Conservation (phyloP, 2,797 vertebrate species). For the Schizopygopsis pylzovi region DNA sequence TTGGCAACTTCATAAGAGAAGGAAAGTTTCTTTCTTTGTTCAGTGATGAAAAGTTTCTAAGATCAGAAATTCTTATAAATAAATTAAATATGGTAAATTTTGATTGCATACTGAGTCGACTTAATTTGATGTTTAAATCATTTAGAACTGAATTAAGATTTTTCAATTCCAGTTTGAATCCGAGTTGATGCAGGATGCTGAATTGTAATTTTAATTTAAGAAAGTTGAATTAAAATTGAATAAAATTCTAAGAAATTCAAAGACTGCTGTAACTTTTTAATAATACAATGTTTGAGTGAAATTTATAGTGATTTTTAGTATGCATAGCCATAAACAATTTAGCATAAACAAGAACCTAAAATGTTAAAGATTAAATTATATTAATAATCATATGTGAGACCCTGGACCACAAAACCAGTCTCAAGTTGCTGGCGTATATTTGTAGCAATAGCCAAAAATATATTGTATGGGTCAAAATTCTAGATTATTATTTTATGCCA, state of each 20-base stretch:
- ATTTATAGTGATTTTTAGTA: background rate
- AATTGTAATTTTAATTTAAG: background rate
- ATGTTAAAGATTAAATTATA: background rate
- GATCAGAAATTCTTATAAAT: background rate
- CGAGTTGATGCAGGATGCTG: background rate
- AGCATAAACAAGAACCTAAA: background rate
- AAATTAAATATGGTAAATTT: background rate
- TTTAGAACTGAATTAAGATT: background rate
- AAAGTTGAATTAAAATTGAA: background rate
- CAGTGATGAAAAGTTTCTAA: background rate
- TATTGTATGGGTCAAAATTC: no score
- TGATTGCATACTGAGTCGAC: background rate
- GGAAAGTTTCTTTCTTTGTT: constrained; percentile 13
- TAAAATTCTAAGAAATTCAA: background rate
- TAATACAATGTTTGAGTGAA: background rate
- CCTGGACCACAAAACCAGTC: no score
- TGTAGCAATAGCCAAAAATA: no score
- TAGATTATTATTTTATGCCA: no score
- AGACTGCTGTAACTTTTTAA: background rate
- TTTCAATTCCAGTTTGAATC: background rate
- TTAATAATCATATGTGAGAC: no score
- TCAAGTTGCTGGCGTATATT: no score
- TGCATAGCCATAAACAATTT: background rate
- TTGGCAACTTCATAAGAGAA: background rate
- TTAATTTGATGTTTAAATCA: background rate